Evolutionary conservation across 2,113 vertebrate genomes (phyloP), one percentile per base, ranked within the genome.

Genomic region (Dryoscopus gambensis): DNA sequence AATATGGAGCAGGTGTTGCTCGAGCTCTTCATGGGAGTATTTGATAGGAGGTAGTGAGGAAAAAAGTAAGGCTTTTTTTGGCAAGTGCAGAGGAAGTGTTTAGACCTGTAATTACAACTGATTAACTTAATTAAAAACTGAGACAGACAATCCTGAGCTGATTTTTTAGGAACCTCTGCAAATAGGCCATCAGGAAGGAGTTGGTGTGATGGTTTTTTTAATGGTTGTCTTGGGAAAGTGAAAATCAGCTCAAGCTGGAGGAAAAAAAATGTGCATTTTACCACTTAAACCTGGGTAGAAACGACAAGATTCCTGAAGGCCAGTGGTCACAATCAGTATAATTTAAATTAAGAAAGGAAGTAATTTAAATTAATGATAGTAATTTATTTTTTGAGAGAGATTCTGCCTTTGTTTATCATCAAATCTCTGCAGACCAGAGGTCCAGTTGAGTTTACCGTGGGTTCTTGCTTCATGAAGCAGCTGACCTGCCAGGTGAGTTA

Each of bases 61-160:
- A 71, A 79, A 95, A 92, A 60, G 10, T 31, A 44, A 65, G 18
- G 69, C 42, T 93, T 87, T 93, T 96, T 96, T 87, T 92, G 84
- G 90, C 65, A 92, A 90, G 24, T 82, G 73, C 62, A 82, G 67
- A 87, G 73, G 74, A 86, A 82, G 46, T 84, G 18, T 90, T 95
- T 87, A 92, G 86, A 90, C 94, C 77, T 94, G 89, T 91, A 95
- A 95, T 97, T 96, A 91, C 17, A 78, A 31, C 57, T 89, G 91
- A 96, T 97, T 95, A 95, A 92, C 90, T 93, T 95, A 96, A 97
- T 97, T 97, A 95, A 93, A 94, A 96, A 91, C 80, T 84, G 68
- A 64, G 55, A 87, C 71, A 96, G 96, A 89, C 44, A 89, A 84
- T 87, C 76, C 83, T 86, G 90, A 84, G 60, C 13, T 92, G 90